phyloP scores from a whole-genome alignment of 2,797 vertebrate species.

The Cossypha heuglini region DNA sequence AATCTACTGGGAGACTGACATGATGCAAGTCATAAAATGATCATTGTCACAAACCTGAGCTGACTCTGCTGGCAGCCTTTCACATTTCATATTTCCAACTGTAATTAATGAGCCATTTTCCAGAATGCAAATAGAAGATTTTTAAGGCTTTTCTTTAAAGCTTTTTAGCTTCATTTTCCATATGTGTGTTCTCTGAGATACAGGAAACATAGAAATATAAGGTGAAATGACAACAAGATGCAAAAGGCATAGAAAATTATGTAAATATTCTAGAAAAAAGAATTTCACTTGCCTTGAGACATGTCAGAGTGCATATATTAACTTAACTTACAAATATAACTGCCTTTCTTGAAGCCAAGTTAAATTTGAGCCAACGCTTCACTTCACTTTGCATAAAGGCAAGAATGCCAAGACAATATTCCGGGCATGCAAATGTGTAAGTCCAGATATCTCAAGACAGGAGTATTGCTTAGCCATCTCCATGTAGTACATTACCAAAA shows the following conservation, averaged over 20 bases:
- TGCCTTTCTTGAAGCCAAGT: not conserved
- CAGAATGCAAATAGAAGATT: not conserved
- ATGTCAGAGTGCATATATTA: not conserved
- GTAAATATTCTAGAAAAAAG: conserved; percentile 3
- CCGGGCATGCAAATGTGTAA: not conserved
- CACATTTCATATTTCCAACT: not conserved
- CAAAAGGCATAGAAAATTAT: not conserved
- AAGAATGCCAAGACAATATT: not conserved
- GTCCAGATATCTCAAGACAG: not conserved
- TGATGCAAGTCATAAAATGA: not conserved
- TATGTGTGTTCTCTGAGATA: not conserved
- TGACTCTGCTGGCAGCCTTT: not conserved
- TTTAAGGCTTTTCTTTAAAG: not conserved
- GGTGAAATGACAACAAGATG: not conserved
- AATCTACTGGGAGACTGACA: not conserved
- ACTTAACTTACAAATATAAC: conserved; percentile 23
- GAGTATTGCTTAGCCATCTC: not conserved
- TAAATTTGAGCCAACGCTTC: not conserved
- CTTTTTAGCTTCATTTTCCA: not conserved
- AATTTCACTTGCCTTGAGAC: not conserved
- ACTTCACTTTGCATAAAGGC: not conserved
- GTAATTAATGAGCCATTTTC: not conserved
- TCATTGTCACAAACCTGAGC: not conserved
- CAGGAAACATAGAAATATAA: not conserved
- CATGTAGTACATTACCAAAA: not conserved